phyloP scores from a whole-genome alignment of 2,888 invertebrate genomes.

The Hydropsyche betteni region DNA sequence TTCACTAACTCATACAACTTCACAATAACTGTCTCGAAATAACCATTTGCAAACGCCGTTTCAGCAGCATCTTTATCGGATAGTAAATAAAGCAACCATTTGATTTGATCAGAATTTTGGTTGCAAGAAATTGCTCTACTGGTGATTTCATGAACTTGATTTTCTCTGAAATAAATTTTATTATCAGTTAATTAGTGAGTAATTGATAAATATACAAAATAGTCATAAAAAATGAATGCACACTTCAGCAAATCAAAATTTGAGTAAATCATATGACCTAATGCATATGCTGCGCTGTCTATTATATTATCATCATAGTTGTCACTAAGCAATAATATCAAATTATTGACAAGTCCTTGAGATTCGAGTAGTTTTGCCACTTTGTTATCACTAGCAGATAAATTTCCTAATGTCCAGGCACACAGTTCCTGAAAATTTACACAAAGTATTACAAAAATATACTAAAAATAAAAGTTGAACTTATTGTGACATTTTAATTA shows the following conservation, averaged over 20 bases:
- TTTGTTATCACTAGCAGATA: slow-evolving; percentile 55
- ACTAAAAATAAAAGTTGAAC: background rate
- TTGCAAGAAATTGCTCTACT: slow-evolving; percentile 17
- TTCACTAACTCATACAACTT: slow-evolving; percentile 2
- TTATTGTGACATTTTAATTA: slow-evolving; percentile 30
- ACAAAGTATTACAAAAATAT: background rate
- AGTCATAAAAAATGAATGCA: slow-evolving; percentile 18
- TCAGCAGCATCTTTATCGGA: slow-evolving; percentile 25
- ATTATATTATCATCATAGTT: slow-evolving; percentile 53
- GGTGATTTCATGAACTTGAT: slow-evolving; percentile 23
- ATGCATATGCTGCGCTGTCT: slow-evolving; percentile 58
- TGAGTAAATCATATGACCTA: slow-evolving; percentile 57
- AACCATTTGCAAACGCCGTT: slow-evolving; percentile 14
- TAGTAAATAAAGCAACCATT: slow-evolving; percentile 33
- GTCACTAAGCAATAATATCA: slow-evolving; percentile 53
- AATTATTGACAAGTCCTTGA: slow-evolving; percentile 57
- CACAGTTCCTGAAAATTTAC: slow-evolving; percentile 56
- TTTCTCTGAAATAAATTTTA: slow-evolving; percentile 13
- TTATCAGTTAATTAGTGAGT: background rate
- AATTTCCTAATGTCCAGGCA: slow-evolving; percentile 62
- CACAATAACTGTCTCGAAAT: slow-evolving; percentile 10
- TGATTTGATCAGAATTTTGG: slow-evolving; percentile 36
- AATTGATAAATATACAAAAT: slow-evolving; percentile 7
- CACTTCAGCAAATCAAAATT: slow-evolving; percentile 37
- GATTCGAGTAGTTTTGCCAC: slow-evolving; percentile 55